These are phyloP conservation scores for Sitodiplosis mosellana DNA, from an alignment of 1,140 invertebrate species.

Conservation along the genomic window DNA sequence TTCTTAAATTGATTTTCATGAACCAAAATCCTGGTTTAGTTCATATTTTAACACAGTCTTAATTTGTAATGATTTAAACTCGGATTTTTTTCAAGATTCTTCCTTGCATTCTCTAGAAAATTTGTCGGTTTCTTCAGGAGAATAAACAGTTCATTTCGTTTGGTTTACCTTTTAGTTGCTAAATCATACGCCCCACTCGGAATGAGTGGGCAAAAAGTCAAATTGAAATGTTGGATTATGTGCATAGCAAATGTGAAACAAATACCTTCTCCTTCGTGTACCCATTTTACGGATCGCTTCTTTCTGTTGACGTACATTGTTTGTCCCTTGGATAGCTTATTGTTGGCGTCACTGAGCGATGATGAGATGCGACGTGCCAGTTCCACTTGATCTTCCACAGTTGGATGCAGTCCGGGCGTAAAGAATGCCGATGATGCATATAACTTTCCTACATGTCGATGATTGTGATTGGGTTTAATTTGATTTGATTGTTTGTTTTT, in stretches of 20 bases:
- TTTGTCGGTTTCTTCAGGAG: too few species aligned
- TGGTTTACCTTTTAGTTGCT: too few species aligned
- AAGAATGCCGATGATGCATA: slow-evolving; percentile 91
- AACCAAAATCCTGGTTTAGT: too few species aligned
- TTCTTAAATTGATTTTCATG: too few species aligned
- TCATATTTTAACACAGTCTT: too few species aligned
- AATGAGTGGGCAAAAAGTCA: background rate
- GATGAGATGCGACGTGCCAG: slow-evolving; percentile 76
- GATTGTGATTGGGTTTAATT: background rate
- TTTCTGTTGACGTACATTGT: slow-evolving; percentile 90
- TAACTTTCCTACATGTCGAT: slow-evolving; percentile 53
- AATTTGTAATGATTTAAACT: too few species aligned
- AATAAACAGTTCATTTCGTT: too few species aligned
- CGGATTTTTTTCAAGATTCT: too few species aligned
- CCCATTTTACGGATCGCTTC: slow-evolving; percentile 84
- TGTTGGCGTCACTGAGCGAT: slow-evolving; percentile 80
- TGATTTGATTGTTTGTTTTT: too few species aligned
- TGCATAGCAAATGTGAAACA: background rate
- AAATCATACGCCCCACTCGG: background rate
- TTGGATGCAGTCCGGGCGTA: slow-evolving; percentile 68
- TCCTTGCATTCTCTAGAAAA: too few species aligned
- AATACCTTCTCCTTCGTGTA: slow-evolving; percentile 52
- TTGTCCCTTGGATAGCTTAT: slow-evolving; percentile 79
- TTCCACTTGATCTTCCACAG: slow-evolving; percentile 87
- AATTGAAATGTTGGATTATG: background rate